A percentile compares a stretch with the other conserved stretches of the same genome.
These are phyloP conservation scores for Syngnathus typhle DNA, from an alignment of 2,113 vertebrate species.

Conservation along the genomic window DNA sequence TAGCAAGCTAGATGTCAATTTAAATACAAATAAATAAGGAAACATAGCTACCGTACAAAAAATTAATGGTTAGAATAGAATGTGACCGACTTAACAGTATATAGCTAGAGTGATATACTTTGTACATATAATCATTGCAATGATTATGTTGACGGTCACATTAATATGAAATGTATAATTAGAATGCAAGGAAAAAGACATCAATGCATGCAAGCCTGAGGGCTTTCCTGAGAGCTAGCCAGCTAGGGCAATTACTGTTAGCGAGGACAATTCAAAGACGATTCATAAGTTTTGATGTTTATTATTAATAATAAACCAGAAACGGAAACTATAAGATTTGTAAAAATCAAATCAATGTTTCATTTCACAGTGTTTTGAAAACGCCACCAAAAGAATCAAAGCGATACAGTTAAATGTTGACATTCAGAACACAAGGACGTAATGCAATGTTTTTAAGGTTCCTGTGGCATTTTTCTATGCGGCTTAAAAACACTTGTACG, in stretches of 20 bases:
- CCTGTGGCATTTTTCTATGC: slow-evolving; percentile 67
- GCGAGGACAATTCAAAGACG: not conserved
- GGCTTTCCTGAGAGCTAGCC: not conserved
- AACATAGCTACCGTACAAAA: not conserved
- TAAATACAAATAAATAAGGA: not conserved
- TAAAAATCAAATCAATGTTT: slow-evolving; percentile 56
- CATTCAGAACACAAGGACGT: slow-evolving; percentile 65
- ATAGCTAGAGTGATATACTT: not conserved
- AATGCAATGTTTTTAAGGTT: slow-evolving; percentile 52
- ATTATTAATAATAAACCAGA: slow-evolving; percentile 61
- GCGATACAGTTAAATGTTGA: slow-evolving; percentile 54
- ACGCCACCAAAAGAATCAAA: slow-evolving; percentile 59
- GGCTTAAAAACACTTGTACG: slow-evolving; percentile 44
- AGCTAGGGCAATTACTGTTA: not conserved
- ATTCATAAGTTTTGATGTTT: slow-evolving; percentile 14
- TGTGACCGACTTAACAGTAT: too few species aligned
- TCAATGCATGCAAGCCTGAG: not conserved
- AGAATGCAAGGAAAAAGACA: not conserved
- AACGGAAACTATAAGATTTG: slow-evolving; percentile 48
- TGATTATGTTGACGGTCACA: not conserved
- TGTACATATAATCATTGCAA: not conserved
- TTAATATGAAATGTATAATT: not conserved
- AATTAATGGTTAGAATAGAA: not conserved
- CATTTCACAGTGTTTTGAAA: slow-evolving; percentile 72
- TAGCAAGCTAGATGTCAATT: not conserved